Conservation (phyloP, 2,113 vertebrate species). For the Boulengeromyrus knoepffleri region DNA sequence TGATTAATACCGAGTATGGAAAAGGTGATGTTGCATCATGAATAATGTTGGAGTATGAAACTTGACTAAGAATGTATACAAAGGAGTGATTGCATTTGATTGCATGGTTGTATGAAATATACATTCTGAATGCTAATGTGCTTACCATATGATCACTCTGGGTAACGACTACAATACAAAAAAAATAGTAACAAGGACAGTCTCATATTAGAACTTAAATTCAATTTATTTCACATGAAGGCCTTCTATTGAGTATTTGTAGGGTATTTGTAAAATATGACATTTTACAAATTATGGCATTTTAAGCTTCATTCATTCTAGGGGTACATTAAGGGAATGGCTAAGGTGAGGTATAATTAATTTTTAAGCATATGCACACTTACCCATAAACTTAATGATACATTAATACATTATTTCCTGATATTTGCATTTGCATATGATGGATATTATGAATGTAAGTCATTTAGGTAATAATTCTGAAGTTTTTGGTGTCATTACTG, state of each 20-base stretch:
- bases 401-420: not conserved
- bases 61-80: not conserved
- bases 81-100: conserved; percentile 2
- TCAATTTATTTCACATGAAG: not conserved
- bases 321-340: not conserved
- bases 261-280: not conserved
- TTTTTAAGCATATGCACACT: not conserved
- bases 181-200: not conserved
- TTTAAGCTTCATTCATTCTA: not conserved
- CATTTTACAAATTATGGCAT: not conserved
- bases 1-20: not conserved
- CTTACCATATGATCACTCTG: not conserved
- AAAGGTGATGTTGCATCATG: not conserved
- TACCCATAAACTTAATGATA: not conserved
- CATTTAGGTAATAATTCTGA: not conserved
- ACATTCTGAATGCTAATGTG: not conserved
- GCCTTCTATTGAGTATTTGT: conserved; percentile 5
- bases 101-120: not conserved
- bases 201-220: not conserved
- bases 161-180: not conserved
- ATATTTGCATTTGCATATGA: not conserved
- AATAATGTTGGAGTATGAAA: not conserved
- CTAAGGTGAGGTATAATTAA: not conserved
- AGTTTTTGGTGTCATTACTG: not conserved
- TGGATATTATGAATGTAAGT: not conserved